Evolutionary conservation across 2,113 vertebrate species (phyloP).

Genomic region (Eurypyga helias): DNA sequence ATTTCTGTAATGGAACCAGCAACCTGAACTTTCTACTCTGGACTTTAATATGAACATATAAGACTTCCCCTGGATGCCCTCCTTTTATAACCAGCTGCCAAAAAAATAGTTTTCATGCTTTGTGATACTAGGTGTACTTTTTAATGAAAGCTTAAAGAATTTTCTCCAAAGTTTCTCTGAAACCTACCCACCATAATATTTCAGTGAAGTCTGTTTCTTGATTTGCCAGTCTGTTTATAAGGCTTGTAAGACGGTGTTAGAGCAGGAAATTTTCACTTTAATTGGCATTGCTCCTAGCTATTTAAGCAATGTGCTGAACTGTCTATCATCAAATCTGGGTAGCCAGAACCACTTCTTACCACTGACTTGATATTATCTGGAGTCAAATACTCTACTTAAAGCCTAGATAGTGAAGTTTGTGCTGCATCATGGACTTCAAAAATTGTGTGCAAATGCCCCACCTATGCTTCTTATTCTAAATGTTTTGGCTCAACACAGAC

Average conservation of each 20-base stretch:
- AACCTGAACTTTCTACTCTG: constrained; percentile 51
- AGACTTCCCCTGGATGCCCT: constrained; percentile 36
- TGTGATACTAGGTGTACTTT: neutral
- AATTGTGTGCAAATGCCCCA: neutral
- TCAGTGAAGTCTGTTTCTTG: constrained; percentile 41
- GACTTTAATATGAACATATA: constrained; percentile 57
- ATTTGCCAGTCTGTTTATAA: constrained; percentile 61
- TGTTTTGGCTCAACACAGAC: neutral
- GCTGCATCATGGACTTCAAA: neutral
- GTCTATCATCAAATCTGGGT: constrained; percentile 61
- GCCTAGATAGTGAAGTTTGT: neutral
- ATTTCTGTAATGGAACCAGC: constrained; percentile 48
- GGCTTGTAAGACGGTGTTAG: constrained; percentile 26
- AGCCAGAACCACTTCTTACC: constrained; percentile 26
- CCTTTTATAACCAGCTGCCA: constrained; percentile 14
- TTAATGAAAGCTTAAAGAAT: constrained; percentile 54
- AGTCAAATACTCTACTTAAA: neutral
- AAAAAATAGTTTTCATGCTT: constrained; percentile 19
- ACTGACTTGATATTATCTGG: constrained; percentile 7
- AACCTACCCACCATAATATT: constrained; percentile 17
- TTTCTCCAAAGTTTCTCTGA: constrained; percentile 42
- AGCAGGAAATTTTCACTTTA: constrained; percentile 61
- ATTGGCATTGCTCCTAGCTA: constrained; percentile 68
- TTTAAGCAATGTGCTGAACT: constrained; percentile 71
- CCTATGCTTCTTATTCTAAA: neutral